Conservation (phyloP, 2,113 vertebrate species). For the Andinoacara biseriatus region DNA sequence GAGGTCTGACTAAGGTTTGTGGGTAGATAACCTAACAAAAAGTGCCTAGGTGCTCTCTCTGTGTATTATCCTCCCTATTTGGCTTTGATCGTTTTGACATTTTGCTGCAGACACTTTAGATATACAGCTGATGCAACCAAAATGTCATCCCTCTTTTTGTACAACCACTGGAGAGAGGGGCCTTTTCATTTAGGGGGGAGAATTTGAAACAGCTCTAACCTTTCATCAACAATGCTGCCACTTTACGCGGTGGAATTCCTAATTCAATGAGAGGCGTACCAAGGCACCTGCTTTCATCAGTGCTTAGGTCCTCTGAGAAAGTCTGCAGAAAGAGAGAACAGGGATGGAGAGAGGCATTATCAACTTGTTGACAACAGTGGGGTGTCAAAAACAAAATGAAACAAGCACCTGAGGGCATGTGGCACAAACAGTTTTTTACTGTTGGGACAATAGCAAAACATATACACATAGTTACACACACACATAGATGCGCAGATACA, state of each 20-base stretch:
- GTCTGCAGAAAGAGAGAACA: slow-evolving; percentile 10
- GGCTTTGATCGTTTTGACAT: slow-evolving; percentile 76
- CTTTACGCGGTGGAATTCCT: slow-evolving; percentile 69
- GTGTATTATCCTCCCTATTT: slow-evolving; percentile 65
- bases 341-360: neutral
- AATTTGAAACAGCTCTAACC: slow-evolving; percentile 75
- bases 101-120: slow-evolving; percentile 73
- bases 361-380: slow-evolving; percentile 59
- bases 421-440: slow-evolving; percentile 40
- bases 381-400: slow-evolving; percentile 50
- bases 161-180: slow-evolving; percentile 64
- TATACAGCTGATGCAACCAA: slow-evolving; percentile 76
- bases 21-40: slow-evolving; percentile 66
- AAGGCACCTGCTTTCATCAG: slow-evolving; percentile 59
- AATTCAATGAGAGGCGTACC: slow-evolving; percentile 55
- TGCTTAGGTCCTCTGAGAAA: slow-evolving; percentile 47
- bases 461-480: neutral
- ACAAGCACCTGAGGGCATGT: slow-evolving; percentile 35
- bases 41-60: slow-evolving; percentile 50
- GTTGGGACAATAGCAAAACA: slow-evolving; percentile 12
- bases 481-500: neutral
- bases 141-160: slow-evolving; percentile 72
- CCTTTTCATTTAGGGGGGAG: slow-evolving; percentile 67
- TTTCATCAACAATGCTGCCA: slow-evolving; percentile 76
- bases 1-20: slow-evolving; percentile 62